Percentiles rank a stretch among this genome's conserved stretches.
phyloP scores from a whole-genome alignment of 2,888 invertebrate species.

The Polymixis flavicincta region DNA sequence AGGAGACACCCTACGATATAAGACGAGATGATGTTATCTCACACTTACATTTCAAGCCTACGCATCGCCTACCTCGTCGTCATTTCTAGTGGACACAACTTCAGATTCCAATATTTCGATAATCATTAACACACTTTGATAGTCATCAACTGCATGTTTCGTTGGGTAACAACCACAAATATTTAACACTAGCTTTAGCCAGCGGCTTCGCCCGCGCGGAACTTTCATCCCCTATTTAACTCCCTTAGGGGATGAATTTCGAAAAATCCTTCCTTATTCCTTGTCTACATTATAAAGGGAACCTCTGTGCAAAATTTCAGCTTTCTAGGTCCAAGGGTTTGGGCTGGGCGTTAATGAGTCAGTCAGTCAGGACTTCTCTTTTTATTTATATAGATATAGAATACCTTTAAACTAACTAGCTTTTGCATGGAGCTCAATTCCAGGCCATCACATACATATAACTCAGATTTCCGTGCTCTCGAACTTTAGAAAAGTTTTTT shows the following conservation, averaged over 20 bases:
- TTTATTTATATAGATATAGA: no score
- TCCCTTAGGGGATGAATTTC: no score
- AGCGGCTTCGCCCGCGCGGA: no score
- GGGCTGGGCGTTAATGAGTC: no score
- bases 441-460: neutral
- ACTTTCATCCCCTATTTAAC: no score
- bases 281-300: no score
- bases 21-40: slow-evolving; percentile 84
- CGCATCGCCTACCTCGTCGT: slow-evolving; percentile 77
- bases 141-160: slow-evolving; percentile 67
- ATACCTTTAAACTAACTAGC: slow-evolving; percentile 11
- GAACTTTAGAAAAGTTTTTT: neutral
- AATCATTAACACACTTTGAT: slow-evolving; percentile 77
- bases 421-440: neutral
- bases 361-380: no score
- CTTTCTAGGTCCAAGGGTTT: no score
- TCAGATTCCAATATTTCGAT: slow-evolving; percentile 76
- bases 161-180: slow-evolving; percentile 48
- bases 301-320: no score
- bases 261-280: no score
- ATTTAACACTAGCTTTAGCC: no score
- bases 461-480: slow-evolving; percentile 8
- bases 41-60: slow-evolving; percentile 83
- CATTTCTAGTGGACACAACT: slow-evolving; percentile 71
- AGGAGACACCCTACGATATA: slow-evolving; percentile 83